Evolutionary conservation across 2,113 vertebrate genomes (phyloP), one percentile per base, ranked within the genome.

Genomic region (Hippopotamus amphibius): DNA sequence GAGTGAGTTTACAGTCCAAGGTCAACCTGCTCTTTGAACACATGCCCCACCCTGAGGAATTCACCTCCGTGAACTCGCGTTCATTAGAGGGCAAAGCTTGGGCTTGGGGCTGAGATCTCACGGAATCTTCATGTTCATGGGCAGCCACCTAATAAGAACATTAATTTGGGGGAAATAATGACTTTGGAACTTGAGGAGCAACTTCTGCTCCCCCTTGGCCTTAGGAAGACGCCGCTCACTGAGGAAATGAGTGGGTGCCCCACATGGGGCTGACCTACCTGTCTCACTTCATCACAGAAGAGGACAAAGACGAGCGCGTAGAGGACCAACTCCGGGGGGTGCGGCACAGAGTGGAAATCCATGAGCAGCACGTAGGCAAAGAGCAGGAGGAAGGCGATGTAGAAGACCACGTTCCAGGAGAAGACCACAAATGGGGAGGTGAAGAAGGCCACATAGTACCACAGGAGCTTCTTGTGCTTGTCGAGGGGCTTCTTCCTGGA

Each of bases 401-500:
- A 99, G 96, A 99, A 99, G 92, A 99, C 99, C 24, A 99, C 99
- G 3, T 99, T 99, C 99, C 99, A 99, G 97, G 99, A 99, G 98
- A 99, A 99, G 98, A 99, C 99, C 96, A 99, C 99, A 85, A 99
- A 99, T 0, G 99, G 99, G 0, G 99, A 99, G 9, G 98, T 98
- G 98, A 99, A 99, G 97, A 99, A 99, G 69, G 98, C 98, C 95
- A 98, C 98, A 0, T 99, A 99, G 71, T 98, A 98, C 65, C 98
- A 97, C 3, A 99, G 77, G 76, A 99, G 88, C 76, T 96, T 98
- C 97, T 97, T 98, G 66, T 72, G 98, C 97, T 96, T 98, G 96
- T 99, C 98, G 2, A 97, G 76, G 6, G 98, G 98, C 82, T 99
- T 99, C 96, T 99, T 99, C 96, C 99, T 99, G 96, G 63, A 33